phyloP scores from a whole-genome alignment of 2,888 invertebrate genomes.

The Calliopum simillimum region DNA sequence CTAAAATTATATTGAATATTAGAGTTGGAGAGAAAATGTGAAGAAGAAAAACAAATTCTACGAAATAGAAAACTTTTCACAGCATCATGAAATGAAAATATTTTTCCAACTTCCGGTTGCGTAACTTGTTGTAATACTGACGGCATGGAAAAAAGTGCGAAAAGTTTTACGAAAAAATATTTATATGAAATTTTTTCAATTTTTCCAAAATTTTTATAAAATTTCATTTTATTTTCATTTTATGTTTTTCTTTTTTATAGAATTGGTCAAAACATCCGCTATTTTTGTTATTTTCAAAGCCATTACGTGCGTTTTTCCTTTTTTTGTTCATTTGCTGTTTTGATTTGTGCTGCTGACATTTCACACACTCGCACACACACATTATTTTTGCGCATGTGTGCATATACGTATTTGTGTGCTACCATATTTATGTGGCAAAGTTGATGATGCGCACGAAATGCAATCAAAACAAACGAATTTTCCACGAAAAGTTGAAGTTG shows the following conservation, averaged over 20 bases:
- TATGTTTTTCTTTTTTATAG: neutral
- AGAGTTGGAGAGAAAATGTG: neutral
- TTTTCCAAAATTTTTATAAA: neutral
- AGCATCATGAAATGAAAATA: slow-evolving; percentile 11
- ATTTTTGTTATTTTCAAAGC: slow-evolving; percentile 17
- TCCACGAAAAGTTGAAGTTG: too few species aligned
- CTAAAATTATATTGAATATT: too few species aligned
- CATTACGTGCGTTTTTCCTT: slow-evolving; percentile 13
- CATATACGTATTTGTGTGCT: neutral
- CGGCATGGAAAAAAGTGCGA: neutral
- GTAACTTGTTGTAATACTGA: neutral
- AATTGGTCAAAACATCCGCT: slow-evolving; percentile 27
- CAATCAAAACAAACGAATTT: slow-evolving; percentile 27
- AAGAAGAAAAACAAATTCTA: neutral
- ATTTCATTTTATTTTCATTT: neutral
- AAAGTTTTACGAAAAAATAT: slow-evolving; percentile 8
- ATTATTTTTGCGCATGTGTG: neutral
- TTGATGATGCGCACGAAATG: slow-evolving; percentile 14
- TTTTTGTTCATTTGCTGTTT: neutral
- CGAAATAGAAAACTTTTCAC: neutral
- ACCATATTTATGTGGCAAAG: neutral
- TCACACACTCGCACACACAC: slow-evolving; percentile 10
- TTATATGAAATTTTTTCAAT: neutral
- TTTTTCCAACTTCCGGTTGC: slow-evolving; percentile 21
- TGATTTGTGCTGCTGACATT: slow-evolving; percentile 32